Evolutionary conservation across 2,888 invertebrate genomes (phyloP).

Genomic region (Cartodere bifasciata): DNA sequence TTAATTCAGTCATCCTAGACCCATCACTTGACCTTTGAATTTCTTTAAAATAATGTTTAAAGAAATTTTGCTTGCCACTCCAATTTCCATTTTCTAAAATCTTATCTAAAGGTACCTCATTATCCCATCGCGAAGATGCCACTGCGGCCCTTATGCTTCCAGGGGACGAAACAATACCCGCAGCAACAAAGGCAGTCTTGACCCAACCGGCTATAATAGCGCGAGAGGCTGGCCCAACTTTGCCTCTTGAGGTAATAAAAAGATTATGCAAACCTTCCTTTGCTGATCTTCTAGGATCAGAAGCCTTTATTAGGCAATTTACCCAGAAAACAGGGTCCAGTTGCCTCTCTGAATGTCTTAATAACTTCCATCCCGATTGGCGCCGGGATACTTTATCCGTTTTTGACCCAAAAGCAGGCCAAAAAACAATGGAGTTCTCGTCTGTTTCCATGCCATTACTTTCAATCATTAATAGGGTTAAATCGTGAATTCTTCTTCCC

Average conservation of each 20-base stretch:
- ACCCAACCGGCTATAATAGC: conserved; percentile 7
- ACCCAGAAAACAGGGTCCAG: no score
- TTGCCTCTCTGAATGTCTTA: neutral
- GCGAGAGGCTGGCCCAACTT: conserved; percentile 6
- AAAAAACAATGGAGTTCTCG: neutral
- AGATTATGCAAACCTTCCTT: neutral
- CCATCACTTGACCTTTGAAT: no score
- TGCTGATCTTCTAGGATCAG: neutral
- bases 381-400: neutral
- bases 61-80: conserved; percentile 2
- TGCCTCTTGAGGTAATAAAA: conserved; percentile 7
- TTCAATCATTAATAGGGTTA: neutral
- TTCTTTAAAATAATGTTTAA: conserved; percentile 6
- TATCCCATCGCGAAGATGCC: conserved; percentile 7
- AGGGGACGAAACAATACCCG: neutral
- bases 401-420: conserved; percentile 1
- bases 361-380: neutral
- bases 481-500: conserved; percentile 3
- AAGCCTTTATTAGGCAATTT: neutral
- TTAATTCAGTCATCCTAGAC: no score
- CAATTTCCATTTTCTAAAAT: conserved; percentile 4
- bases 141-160: conserved; percentile 7
- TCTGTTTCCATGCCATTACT: neutral
- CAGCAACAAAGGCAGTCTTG: conserved; percentile 2
- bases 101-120: conserved; percentile 4